Evolutionary conservation across 1,140 invertebrate genomes (phyloP).

Genomic region (Rhizoglyphus robini): DNA sequence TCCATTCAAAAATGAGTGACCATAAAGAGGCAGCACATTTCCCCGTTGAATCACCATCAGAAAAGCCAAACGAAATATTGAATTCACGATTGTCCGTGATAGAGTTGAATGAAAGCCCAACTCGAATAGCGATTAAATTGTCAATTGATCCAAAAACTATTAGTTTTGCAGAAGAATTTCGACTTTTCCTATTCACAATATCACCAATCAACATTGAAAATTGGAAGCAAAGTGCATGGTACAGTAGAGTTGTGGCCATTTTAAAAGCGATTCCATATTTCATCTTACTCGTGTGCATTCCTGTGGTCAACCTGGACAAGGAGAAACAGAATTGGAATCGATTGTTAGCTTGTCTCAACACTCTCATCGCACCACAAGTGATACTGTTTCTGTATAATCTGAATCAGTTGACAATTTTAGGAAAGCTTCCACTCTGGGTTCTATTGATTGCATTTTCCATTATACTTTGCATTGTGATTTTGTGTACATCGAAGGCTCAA

Average conservation of each 20-base stretch:
- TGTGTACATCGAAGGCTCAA: slow-evolving; percentile 32
- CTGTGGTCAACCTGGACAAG: slow-evolving; percentile 43
- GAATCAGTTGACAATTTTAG: slow-evolving; percentile 19
- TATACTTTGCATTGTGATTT: slow-evolving; percentile 28
- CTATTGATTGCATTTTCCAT: slow-evolving; percentile 30
- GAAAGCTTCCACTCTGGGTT: slow-evolving; percentile 30
- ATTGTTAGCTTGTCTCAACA: slow-evolving; percentile 42
- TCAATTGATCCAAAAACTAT: not conserved
- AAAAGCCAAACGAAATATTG: too few relatives aligned
- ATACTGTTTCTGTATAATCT: slow-evolving; percentile 33
- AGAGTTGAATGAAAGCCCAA: too few relatives aligned
- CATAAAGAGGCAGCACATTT: too few relatives aligned
- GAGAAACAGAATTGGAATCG: slow-evolving; percentile 46
- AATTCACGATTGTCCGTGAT: too few relatives aligned
- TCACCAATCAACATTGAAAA: slow-evolving; percentile 40
- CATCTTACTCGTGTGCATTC: slow-evolving; percentile 43
- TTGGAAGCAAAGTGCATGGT: slow-evolving; percentile 36
- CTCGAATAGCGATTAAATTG: not conserved
- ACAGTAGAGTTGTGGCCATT: slow-evolving; percentile 35
- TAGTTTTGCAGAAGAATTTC: too few relatives aligned
- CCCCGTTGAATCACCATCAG: too few relatives aligned
- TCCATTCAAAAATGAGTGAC: too few relatives aligned
- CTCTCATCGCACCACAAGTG: slow-evolving; percentile 40
- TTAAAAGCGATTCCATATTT: slow-evolving; percentile 42
- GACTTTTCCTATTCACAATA: slow-evolving; percentile 31